Evolutionary conservation across 2,797 vertebrate species (phyloP), one percentile per base, ranked within the genome.

Genomic region (Anas georgica): DNA sequence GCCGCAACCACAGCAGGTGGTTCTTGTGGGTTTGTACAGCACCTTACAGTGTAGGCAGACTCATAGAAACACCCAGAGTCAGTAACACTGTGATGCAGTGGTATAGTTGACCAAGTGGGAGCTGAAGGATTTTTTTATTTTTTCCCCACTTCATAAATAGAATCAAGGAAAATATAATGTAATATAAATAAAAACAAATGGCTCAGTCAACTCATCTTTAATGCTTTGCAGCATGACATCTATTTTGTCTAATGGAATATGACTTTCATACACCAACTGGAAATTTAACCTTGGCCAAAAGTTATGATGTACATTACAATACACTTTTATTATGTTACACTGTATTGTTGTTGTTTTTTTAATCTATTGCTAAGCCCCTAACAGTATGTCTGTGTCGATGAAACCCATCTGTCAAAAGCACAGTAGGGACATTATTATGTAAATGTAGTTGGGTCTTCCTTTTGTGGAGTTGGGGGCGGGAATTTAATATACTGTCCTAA

Each of bases 401-500:
- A 98, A 98, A 97, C 97, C 97, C 98, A 98, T 98, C 98, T 98
- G 97, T 98, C 98, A 98, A 97, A 98, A 96, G 95, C 97, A 97
- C 97, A 95, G 97, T 97, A 97, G 98, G 97, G 97, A 98, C 97
- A 98, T 98, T 98, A 98, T 98, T 98, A 98, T 98, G 98, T 97
- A 98, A 98, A 98, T 98, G 96, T 97, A 92, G 95, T 93, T 97
- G 96, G 96, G 96, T 97, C 97, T 97, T 98, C 97, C 95, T 98
- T 98, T 97, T 96, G 93, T 93, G 97, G 80, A 93, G 87, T n/a
- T 85, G 87, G 92, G 88, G 94, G 92, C 11, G 90, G 96, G 92
- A 98, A 98, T 98, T 97, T 98, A 98, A 98, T 98, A 98, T 98
- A 98, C 94, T 97, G 93, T 97, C 97, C 97, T 97, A 98, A 98